Evolutionary conservation across 2,888 invertebrate genomes (phyloP), one percentile per base, ranked within the genome.

Genomic region (Hyposoter didymator): DNA sequence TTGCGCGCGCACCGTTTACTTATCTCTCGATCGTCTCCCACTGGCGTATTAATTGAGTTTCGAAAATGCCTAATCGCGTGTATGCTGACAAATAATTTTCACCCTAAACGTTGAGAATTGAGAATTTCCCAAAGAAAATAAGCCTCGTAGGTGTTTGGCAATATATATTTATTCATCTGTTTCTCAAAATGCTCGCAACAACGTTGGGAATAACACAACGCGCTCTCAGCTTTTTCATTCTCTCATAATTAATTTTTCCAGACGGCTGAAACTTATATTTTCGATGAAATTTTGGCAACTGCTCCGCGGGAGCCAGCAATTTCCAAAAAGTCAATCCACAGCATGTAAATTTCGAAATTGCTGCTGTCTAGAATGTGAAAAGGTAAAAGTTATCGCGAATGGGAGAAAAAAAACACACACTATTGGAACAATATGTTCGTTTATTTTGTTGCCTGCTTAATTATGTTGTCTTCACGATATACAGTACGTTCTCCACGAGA

Each of bases 401-500:
- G 10, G 19, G 8, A 55, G 59, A 43, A 12, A 74, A 66, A 35
- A 1, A 64, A 32, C 32, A 43, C 47, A 17, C 10, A 19, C 35
- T 12, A 43, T 52, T 78, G 49, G 67, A 78, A 78, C 67, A 78
- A 78, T 67, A 67, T 52, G 28, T 59, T 78, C 59, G 32, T 59
- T 69, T 78, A 78, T 69, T 55, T 55, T 55, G n/a, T 78, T 45
- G 22, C 59, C 59, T 49, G 69, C 45, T 78, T 78, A 69, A 78
- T 78, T 74, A 81, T 81, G 59, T 52, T 69, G 52, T 67, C 45
- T 47, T 67, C 55, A 35, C 62, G 82, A 70, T 82, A 82, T 73
- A 82, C 69, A 78, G 78, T 82, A 84, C 47, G 64, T 82, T 72
- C 39, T 79, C 28, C 49, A 55, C 78, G 66, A 64, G 74, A 83